phyloP scores from a whole-genome alignment of 2,888 invertebrate species.

The Spicauda simplicius region DNA sequence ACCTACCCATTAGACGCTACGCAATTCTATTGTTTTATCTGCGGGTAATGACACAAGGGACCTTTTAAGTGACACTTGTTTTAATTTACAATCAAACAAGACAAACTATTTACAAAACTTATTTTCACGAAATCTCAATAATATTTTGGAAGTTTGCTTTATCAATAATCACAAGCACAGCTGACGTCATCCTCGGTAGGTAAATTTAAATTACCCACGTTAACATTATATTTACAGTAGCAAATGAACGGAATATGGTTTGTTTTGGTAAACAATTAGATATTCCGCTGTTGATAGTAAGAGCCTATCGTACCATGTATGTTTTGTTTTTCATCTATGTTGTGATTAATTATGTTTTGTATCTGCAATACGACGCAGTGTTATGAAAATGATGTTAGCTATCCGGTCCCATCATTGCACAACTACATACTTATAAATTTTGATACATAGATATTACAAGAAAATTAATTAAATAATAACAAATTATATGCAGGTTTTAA shows the following conservation, averaged over 20 bases:
- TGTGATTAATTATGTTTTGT: not conserved
- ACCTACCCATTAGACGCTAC: slow-evolving; percentile 25
- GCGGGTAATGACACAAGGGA: slow-evolving; percentile 24
- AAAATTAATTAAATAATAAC: too few relatives aligned
- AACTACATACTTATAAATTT: not conserved
- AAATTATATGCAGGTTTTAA: too few relatives aligned
- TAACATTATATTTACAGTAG: not conserved
- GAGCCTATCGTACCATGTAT: not conserved
- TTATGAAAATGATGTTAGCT: not conserved
- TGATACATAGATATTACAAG: not conserved
- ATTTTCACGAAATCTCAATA: not conserved
- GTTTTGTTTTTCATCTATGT: slow-evolving; percentile 4
- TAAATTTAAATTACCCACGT: not conserved
- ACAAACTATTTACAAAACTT: not conserved
- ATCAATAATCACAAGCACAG: not conserved
- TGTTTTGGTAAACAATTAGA: slow-evolving; percentile 8
- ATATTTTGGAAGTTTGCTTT: not conserved
- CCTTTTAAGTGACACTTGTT: slow-evolving; percentile 18
- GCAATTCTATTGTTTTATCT: slow-evolving; percentile 34
- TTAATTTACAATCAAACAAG: not conserved
- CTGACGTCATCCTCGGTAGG: not conserved
- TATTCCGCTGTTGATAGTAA: not conserved
- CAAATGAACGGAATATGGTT: not conserved
- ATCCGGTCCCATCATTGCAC: not conserved
- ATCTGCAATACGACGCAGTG: slow-evolving; percentile 1